These are phyloP conservation scores for Clarias laeviceps DNA, from an alignment of 2,797 vertebrate species.

Conservation along the genomic window DNA sequence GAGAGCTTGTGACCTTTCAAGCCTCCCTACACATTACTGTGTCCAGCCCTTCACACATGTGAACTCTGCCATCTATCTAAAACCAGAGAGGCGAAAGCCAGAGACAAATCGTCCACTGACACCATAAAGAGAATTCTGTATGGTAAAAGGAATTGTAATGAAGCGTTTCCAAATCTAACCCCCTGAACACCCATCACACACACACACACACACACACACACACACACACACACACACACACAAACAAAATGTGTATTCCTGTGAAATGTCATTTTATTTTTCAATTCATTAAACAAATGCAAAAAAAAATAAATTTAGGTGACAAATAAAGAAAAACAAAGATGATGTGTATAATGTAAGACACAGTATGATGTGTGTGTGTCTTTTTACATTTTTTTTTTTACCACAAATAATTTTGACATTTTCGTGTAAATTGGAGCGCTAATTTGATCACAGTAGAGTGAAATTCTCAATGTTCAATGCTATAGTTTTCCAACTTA, in stretches of 20 bases:
- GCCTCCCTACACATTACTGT: constrained; percentile 46
- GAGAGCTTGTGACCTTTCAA: constrained; percentile 50
- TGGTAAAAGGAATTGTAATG: constrained; percentile 50
- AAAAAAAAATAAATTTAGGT: not conserved
- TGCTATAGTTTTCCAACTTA: constrained; percentile 6
- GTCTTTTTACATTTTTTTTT: not conserved
- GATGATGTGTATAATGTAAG: not conserved
- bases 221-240: not conserved
- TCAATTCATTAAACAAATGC: not conserved
- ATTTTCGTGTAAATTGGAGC: not conserved
- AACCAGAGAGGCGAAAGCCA: constrained; percentile 35
- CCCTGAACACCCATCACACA: not conserved
- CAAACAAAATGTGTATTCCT: not conserved
- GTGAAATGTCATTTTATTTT: constrained; percentile 13
- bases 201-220: constrained; percentile 7
- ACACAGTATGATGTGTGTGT: not conserved
- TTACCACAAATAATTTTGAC: not conserved
- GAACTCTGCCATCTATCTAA: constrained; percentile 36
- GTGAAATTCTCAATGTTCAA: not conserved
- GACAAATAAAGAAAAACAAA: not conserved
- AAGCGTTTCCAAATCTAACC: constrained; percentile 41
- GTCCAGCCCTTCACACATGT: constrained; percentile 41
- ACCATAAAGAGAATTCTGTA: constrained; percentile 47
- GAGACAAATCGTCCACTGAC: constrained; percentile 42
- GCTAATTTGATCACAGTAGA: not conserved